Conservation (phyloP, 2,888 invertebrate species). For the Pyrrhosoma nymphula region DNA sequence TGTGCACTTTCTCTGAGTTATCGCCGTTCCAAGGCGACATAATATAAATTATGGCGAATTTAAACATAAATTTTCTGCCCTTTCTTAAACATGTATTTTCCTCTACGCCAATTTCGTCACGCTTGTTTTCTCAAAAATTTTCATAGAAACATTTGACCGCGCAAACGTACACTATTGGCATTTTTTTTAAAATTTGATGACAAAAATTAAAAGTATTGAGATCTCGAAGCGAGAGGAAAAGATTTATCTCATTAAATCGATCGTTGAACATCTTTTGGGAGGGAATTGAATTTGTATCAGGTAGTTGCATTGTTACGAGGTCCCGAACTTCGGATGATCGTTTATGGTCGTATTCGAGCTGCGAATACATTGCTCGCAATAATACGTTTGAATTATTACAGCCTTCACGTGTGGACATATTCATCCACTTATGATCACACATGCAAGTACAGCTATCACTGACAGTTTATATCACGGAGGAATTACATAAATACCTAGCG, state of each 20-base stretch:
- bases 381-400: background rate
- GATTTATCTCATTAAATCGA: background rate
- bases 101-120: background rate
- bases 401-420: background rate
- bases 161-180: conserved; percentile 30
- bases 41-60: background rate
- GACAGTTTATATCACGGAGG: background rate
- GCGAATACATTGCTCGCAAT: background rate
- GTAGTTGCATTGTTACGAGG: background rate
- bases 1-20: background rate
- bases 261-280: conserved; percentile 25
- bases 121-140: background rate
- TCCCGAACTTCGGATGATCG: background rate
- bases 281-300: conserved; percentile 24
- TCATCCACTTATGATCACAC: conserved; percentile 6
- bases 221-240: background rate
- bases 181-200: background rate
- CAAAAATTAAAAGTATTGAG: background rate
- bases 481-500: background rate
- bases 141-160: conserved; percentile 56
- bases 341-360: background rate
- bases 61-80: background rate
- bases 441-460: background rate
- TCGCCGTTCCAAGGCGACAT: background rate
- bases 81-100: background rate